Percentiles rank a stretch among this genome's conserved stretches.
Conservation (phyloP, 1,140 invertebrate genomes). For the Dermatophagoides farinae region DNA sequence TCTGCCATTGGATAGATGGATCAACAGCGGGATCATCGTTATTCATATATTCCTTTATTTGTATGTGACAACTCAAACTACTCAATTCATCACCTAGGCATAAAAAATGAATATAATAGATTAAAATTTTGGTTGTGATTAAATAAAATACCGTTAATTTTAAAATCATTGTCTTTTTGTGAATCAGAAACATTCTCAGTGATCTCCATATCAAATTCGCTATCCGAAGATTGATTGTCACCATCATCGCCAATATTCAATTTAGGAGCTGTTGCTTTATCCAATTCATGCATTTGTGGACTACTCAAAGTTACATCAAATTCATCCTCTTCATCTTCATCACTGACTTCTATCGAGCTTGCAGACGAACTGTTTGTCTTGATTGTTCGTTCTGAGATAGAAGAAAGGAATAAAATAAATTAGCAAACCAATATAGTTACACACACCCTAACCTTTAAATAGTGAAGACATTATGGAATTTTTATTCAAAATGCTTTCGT, state of each 20-base stretch:
- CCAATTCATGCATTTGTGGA: neutral
- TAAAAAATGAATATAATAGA: too few species aligned
- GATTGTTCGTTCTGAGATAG: neutral
- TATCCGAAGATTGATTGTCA: too few species aligned
- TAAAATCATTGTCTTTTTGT: neutral
- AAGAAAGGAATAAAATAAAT: neutral
- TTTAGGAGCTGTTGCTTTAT: too few species aligned
- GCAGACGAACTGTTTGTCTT: conserved; percentile 1
- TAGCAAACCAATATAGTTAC: too few species aligned
- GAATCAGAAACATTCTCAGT: neutral
- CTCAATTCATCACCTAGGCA: too few species aligned
- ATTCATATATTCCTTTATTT: neutral
- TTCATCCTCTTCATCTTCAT: conserved; percentile 12
- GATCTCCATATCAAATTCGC: too few species aligned
- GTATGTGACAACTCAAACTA: neutral
- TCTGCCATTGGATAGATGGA: neutral
- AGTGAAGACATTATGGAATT: neutral
- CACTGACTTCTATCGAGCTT: conserved; percentile 3
- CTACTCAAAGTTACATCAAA: neutral
- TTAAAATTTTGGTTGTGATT: too few species aligned
- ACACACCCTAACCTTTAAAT: neutral
- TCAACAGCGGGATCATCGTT: neutral
- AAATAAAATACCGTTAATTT: too few species aligned
- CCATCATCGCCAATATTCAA: too few species aligned
- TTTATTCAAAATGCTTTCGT: neutral